A percentile compares a stretch with the other conserved stretches of the same genome.
Evolutionary conservation across 2,113 vertebrate genomes (phyloP).

Genomic region (Chrysochloris asiatica): DNA sequence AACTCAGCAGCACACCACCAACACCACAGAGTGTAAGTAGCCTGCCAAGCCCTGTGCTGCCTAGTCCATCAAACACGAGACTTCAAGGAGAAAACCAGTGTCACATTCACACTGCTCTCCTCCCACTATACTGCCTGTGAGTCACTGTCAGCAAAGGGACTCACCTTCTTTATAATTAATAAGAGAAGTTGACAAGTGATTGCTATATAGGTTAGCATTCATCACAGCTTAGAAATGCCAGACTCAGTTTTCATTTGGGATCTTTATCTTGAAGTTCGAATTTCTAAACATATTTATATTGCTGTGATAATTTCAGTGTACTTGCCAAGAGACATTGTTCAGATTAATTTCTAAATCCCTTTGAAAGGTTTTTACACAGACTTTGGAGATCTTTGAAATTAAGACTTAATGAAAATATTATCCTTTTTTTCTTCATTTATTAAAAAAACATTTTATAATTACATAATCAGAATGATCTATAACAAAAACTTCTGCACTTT

Average conservation of each 20-base stretch:
- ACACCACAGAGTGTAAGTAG: not conserved
- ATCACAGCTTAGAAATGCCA: not conserved
- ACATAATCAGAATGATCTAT: not conserved
- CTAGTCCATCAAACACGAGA: not conserved
- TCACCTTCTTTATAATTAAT: not conserved
- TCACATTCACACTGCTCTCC: not conserved
- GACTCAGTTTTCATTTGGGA: not conserved
- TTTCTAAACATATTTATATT: slow-evolving; percentile 13
- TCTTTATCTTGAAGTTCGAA: not conserved
- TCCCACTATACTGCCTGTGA: not conserved
- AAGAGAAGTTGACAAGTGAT: not conserved
- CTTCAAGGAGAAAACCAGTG: not conserved
- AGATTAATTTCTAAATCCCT: slow-evolving; percentile 18
- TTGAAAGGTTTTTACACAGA: not conserved
- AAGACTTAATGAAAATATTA: not conserved
- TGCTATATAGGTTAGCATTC: not conserved
- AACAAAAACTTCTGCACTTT: not conserved
- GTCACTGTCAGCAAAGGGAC: not conserved
- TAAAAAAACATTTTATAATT: slow-evolving; percentile 24
- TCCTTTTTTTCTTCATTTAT: not conserved
- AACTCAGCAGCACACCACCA: too few relatives aligned
- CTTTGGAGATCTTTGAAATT: not conserved
- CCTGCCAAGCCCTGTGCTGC: not conserved
- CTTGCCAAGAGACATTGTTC: slow-evolving; percentile 1
- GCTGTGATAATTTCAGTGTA: not conserved